These are phyloP conservation scores for Aphelinus certus DNA, from an alignment of 1,140 invertebrate genomes.

Conservation along the genomic window DNA sequence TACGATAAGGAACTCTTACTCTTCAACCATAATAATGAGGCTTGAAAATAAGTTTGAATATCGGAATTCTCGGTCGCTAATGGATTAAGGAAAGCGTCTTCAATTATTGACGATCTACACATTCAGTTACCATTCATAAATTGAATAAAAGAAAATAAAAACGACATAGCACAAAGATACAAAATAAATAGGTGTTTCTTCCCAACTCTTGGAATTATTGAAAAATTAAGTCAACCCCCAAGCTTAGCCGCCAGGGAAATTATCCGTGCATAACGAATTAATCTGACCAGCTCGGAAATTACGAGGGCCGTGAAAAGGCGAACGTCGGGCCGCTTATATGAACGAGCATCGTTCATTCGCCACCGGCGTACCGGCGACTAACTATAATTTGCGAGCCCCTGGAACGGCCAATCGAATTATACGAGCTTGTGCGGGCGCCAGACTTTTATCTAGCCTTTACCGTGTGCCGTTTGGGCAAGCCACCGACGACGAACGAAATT, in stretches of 20 bases:
- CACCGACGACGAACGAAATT: conserved; percentile 9
- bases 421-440: not conserved
- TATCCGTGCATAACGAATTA: conserved; percentile 10
- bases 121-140: too few species aligned
- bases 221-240: not conserved
- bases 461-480: not conserved
- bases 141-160: too few species aligned
- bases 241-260: not conserved
- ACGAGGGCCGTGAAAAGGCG: not conserved
- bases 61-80: too few species aligned
- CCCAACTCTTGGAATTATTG: not conserved
- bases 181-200: not conserved
- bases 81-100: too few species aligned
- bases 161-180: not conserved
- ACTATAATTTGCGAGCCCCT: conserved; percentile 22
- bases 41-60: too few species aligned
- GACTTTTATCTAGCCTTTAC: not conserved
- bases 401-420: conserved; percentile 20
- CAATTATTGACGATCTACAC: too few species aligned
- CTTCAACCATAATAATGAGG: too few species aligned
- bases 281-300: conserved; percentile 14
- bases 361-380: not conserved
- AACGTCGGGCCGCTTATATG: not conserved
- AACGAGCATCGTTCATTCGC: conserved; percentile 18
- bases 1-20: too few species aligned